Base-by-base conservation (phyloP, 2,113 vertebrate genomes). In the Nematolebias whitei region DNA sequence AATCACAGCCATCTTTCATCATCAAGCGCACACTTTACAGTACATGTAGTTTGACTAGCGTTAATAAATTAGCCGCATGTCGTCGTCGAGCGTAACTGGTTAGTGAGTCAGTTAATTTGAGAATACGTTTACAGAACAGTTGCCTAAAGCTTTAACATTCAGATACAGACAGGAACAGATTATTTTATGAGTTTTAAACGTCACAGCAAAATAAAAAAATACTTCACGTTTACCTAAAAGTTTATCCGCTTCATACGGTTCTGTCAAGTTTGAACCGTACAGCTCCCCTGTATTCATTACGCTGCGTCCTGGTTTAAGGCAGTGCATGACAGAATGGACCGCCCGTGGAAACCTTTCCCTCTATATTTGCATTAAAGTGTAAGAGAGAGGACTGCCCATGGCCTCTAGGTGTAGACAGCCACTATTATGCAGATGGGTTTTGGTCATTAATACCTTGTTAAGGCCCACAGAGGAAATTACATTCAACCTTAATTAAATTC, bases 401-500 rank as follows among this genome's bases (percentile, higher is more conserved):
- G 82, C 62, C 70, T 85, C 49, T 47, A 26, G 55, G 26, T 80
- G 67, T 61, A 63, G 64, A 68, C 63, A 51, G 38, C 22, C 54
- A 61, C 63, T 55, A 62, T 40, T 77, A 75, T 66, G 53, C 76
- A 63, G 40, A 76, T 71, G 72, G 19, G 66, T 88, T 90, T 91
- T 88, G 87, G 85, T 92, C 82, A 76, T 85, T 79, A 82, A 80
- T 67, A 71, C 71, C 71, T 79, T 82, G 32, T 78, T 89, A 89
- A 91, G 85, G 88, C 87, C 72, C 67, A 76, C 74, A 76, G 76
- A 76, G 84, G 74, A 71, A 79, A 86, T 77, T 87, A 91, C 88
- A 90, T 89, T 89, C 87, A 85, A 47, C 67, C 47, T 48, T 53
- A 71, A 73, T 78, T 74, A 60, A 74, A 83, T 71, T 63, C 4